Base-by-base conservation (phyloP, 2,888 invertebrate genomes). In the Morpho deidamia region DNA sequence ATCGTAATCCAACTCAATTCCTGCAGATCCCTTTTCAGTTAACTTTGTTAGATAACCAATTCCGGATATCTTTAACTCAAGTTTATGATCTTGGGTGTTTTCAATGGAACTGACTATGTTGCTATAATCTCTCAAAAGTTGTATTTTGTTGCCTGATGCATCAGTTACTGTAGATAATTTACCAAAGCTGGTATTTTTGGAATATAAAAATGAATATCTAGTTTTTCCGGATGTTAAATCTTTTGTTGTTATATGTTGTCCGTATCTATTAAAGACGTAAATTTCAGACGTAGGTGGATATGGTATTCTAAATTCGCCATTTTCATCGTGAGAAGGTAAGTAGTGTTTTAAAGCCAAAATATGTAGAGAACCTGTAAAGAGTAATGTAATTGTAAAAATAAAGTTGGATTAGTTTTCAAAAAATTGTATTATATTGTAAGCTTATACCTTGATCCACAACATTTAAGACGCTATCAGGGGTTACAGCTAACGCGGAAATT, bases 121-220 rank as follows among this genome's bases (percentile, higher is more conserved):
- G 74, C 95, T 96, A 77, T 97, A 98, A 81, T 98, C 98, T 63
- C 98, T 91, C 49, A 97, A 86, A 75, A 98, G 95, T 72, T 96
- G 95, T 68, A 99, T 95, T 87, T 96, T 96, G 75, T 97, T 95
- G 62, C 97, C 97, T 4, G 97, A 96, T 55, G 96, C 96, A 81
- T 98, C 98, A 1, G 96, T 97, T 2, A 99, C 97, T 1, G 96
- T 96, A 0, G 96, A 96, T 51, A 99, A 87, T 73, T 97, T 96
- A 0, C 99, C 98, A 69, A 97, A 98, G 74, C 97, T 97, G 7
- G 97, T 97, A 76, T 97, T 98, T 74, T 99, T 99, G 45, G 97
- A 98, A 90, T 99, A 99, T 23, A 98, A 91, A 91, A 99, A 99
- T 45, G 97, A 96, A 81, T 98, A 99, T 76, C 97, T 92, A 7